Conservation (phyloP, 1,140 invertebrate genomes). For the Lordiphosa clarofinis region DNA sequence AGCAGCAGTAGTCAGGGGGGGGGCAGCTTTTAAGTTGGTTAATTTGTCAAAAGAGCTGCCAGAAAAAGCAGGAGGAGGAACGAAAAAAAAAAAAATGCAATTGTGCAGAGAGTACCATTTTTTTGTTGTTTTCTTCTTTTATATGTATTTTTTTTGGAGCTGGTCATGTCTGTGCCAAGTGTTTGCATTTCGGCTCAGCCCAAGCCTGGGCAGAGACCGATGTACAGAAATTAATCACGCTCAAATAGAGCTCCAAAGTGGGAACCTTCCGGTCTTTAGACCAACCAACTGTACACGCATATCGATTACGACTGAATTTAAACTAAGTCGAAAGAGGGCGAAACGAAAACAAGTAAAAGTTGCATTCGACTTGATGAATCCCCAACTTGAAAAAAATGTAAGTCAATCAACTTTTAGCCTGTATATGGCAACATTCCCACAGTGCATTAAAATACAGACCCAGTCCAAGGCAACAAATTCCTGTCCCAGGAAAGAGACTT, state of each 20-base stretch:
- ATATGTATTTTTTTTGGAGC: conserved; percentile 4
- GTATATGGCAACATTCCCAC: conserved; percentile 56
- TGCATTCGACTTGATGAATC: conserved; percentile 56
- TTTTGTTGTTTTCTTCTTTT: conserved; percentile 4
- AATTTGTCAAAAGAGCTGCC: conserved; percentile 54
- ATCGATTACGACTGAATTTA: conserved; percentile 52
- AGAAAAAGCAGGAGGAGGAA: conserved; percentile 4
- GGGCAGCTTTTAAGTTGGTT: conserved; percentile 51
- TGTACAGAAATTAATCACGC: conserved; percentile 69
- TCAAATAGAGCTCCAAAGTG: conserved; percentile 65
- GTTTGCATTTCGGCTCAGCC: conserved; percentile 35
- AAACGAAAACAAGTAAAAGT: conserved; percentile 27
- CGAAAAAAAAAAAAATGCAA: conserved; percentile 29
- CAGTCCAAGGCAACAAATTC: conserved; percentile 27
- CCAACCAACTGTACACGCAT: conserved; percentile 53
- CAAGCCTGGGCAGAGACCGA: conserved; percentile 44
- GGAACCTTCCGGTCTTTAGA: conserved; percentile 53
- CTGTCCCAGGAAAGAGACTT: conserved; percentile 39
- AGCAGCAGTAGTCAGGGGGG: conserved; percentile 15
- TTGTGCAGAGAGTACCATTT: conserved; percentile 29
- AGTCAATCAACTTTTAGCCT: conserved; percentile 61
- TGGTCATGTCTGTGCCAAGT: conserved; percentile 42
- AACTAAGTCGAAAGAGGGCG: neutral
- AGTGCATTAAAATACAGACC: conserved; percentile 43
- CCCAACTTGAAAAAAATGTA: conserved; percentile 36